These are phyloP conservation scores for Probosciger aterrimus DNA, from an alignment of 2,113 vertebrate genomes.

Conservation along the genomic window DNA sequence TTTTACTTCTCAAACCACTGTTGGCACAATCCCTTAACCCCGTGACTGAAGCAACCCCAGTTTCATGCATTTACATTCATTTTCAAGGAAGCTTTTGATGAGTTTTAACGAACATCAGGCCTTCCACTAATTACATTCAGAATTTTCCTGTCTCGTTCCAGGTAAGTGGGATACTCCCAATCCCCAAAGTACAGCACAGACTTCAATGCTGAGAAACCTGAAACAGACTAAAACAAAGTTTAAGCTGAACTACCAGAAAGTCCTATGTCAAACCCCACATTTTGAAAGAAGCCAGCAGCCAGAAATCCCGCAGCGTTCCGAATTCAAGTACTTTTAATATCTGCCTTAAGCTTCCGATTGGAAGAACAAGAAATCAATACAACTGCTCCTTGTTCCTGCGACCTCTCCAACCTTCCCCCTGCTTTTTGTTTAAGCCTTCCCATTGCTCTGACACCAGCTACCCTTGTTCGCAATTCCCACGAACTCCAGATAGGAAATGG, in stretches of 20 bases:
- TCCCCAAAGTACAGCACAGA: background rate
- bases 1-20: background rate
- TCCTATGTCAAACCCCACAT: background rate
- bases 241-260: background rate
- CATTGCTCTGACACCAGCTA: constrained; percentile 47
- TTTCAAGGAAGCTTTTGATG: background rate
- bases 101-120: background rate
- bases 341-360: constrained; percentile 49
- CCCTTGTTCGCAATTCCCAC: constrained; percentile 65
- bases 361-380: constrained; percentile 47
- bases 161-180: background rate
- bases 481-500: constrained; percentile 57
- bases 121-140: background rate
- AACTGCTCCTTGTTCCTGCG: background rate
- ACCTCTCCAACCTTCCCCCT: background rate
- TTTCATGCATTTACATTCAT: background rate
- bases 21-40: background rate
- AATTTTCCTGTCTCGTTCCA: background rate
- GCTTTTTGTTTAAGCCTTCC: background rate
- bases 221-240: background rate
- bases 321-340: background rate
- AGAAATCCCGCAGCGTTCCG: background rate
- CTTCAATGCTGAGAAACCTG: background rate
- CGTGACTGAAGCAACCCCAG: background rate
- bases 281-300: background rate